phyloP scores from a whole-genome alignment of 1,140 invertebrate species.

The Bicyclus anynana region DNA sequence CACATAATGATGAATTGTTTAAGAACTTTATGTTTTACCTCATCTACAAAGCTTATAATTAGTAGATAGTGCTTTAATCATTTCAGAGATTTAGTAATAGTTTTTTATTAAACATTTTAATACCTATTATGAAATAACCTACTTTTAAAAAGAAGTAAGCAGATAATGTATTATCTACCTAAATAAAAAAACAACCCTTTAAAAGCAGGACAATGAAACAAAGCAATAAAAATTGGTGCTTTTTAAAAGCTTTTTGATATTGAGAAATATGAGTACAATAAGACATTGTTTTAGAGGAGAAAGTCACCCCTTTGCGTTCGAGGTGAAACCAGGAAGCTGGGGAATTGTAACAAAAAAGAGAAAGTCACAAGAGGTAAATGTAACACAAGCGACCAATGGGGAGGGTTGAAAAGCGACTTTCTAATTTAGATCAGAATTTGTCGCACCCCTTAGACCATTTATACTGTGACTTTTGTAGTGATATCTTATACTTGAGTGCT shows the following conservation, averaged over 20 bases:
- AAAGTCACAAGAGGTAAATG: conserved; percentile 63
- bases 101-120: no score
- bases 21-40: no score
- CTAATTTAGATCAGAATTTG: conserved; percentile 61
- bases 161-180: no score
- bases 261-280: conserved; percentile 1
- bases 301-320: conserved; percentile 56
- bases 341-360: conserved; percentile 72
- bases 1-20: no score
- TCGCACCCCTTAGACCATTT: conserved; percentile 46
- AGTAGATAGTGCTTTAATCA: no score
- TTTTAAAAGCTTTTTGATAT: conserved; percentile 2
- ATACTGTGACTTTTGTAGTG: conserved; percentile 40
- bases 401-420: conserved; percentile 48
- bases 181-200: neutral
- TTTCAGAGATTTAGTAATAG: no score
- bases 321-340: conserved; percentile 61
- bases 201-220: neutral
- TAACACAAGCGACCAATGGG: conserved; percentile 54
- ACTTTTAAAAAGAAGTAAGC: no score
- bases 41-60: no score
- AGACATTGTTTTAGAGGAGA: conserved; percentile 54
- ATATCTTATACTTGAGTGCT: conserved; percentile 23
- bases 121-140: no score
- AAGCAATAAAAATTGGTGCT: neutral